Base-by-base conservation (phyloP, 2,113 vertebrate genomes). In the Paramisgurnus dabryanus region DNA sequence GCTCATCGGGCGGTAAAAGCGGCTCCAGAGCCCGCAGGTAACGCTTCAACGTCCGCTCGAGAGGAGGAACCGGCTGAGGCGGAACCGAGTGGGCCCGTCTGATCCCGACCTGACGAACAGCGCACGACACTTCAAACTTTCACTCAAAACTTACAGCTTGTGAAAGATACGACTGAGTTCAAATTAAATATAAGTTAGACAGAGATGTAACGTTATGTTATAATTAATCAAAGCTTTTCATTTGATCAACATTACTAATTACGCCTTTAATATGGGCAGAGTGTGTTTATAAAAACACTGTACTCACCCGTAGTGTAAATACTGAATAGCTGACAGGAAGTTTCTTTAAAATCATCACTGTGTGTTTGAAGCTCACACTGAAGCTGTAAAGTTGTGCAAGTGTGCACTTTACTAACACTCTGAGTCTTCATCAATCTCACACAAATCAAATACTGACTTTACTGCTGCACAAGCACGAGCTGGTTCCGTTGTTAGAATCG, bases 1-100 rank as follows among this genome's bases (percentile, higher is more conserved):
- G 81, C 85, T 95, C 94, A 0, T 93, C 92, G 0, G 90, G 87
- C 11, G 91, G 92, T 43, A 95, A 61, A 49, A 95, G 86, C 5
- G 94, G 94, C 88, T 95, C 93, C 87, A 95, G 85, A 1, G 91
- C 89, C 64, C 75, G 85, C 73, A 95, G 87, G 86, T 95, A 95
- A 1, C 86, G 88, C 84, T 90, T 86, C 70, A 95, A 87, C 4
- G 93, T 95, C 82, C 93, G 90, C 5, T 76, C 73, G 39, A 95
- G 86, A 0, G 91, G 89, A 0, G 94, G 94, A 17, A 95, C 91
- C 0, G 93, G 94, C 88, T 94, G 94, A 3, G 87, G 82, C 7
- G 92, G 90, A 72, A 93, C 92, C 66, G 82, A 86, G 57, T 84
- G 81, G 3, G 53, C 57, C 57, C 69, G 76, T 13, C 84, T 80